A percentile compares a stretch with the other conserved stretches of the same genome.
phyloP scores from a whole-genome alignment of 2,888 invertebrate species.

The Drosophila fungiperda region DNA sequence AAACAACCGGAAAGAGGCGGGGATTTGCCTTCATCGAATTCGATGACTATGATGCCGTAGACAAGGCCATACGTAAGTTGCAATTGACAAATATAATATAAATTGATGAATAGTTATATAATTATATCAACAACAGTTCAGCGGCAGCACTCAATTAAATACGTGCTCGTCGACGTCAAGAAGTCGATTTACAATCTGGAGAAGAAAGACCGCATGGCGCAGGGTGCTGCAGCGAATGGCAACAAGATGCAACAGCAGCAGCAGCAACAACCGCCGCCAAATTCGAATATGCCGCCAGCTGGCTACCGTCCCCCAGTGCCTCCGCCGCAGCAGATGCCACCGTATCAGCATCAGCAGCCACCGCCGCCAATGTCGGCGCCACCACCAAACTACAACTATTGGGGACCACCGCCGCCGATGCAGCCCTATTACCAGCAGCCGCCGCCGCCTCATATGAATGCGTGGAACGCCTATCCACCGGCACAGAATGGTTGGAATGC shows the following conservation, averaged over 20 bases:
- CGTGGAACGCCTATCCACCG: slow-evolving; percentile 79
- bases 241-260: slow-evolving; percentile 55
- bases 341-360: slow-evolving; percentile 72
- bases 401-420: slow-evolving; percentile 78
- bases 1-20: slow-evolving; percentile 95
- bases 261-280: slow-evolving; percentile 52
- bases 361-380: slow-evolving; percentile 75
- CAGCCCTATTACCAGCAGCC: slow-evolving; percentile 77
- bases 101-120: not conserved
- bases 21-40: slow-evolving; percentile 99
- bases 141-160: slow-evolving; percentile 92
- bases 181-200: slow-evolving; percentile 95
- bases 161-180: slow-evolving; percentile 95
- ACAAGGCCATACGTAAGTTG: slow-evolving; percentile 96
- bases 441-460: slow-evolving; percentile 85
- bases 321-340: slow-evolving; percentile 66
- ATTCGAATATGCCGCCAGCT: slow-evolving; percentile 48
- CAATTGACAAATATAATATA: slow-evolving; percentile 2
- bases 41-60: slow-evolving; percentile 98
- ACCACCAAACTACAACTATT: slow-evolving; percentile 82
- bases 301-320: slow-evolving; percentile 72
- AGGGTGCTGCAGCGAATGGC: slow-evolving; percentile 48
- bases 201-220: slow-evolving; percentile 83
- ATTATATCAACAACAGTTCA: slow-evolving; percentile 86
- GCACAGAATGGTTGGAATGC: slow-evolving; percentile 80